A percentile compares a stretch with the other conserved stretches of the same genome.
Conservation (phyloP, 2,797 vertebrate genomes). For the Mormyrus proboscirostris region DNA sequence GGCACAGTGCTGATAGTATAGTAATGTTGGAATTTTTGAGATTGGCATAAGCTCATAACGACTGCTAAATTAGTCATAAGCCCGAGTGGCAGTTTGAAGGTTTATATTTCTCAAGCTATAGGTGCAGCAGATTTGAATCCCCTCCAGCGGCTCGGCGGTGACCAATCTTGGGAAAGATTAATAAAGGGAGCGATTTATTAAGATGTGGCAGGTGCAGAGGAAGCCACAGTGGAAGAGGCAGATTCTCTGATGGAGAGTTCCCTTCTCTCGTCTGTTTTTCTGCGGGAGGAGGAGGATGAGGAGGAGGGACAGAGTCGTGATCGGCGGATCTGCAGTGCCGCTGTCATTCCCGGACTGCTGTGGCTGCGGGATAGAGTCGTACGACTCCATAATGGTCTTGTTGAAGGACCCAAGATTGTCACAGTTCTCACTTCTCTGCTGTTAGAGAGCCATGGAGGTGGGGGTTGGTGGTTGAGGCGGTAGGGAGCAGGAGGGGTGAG, state of each 20-base stretch:
- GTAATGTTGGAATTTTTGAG: background rate
- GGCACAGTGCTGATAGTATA: background rate
- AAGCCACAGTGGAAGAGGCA: background rate
- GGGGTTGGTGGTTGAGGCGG: background rate
- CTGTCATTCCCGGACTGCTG: background rate
- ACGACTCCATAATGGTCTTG: background rate
- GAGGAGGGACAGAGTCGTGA: background rate
- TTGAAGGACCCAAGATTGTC: background rate
- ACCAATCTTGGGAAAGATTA: slow-evolving; percentile 63
- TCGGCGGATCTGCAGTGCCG: background rate
- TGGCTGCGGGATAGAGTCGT: background rate
- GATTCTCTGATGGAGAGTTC: background rate
- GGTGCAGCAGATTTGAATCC: slow-evolving; percentile 17
- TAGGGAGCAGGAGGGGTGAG: background rate
- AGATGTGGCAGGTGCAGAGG: slow-evolving; percentile 48
- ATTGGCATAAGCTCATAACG: background rate
- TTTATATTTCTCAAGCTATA: slow-evolving; percentile 8
- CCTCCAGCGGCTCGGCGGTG: slow-evolving; percentile 32
- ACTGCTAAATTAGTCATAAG: slow-evolving; percentile 5
- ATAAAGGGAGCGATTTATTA: slow-evolving; percentile 77
- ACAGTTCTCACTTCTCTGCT: background rate
- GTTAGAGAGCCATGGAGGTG: background rate
- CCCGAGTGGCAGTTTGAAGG: background rate
- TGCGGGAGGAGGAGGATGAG: too few relatives aligned
- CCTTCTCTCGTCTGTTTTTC: background rate